Evolutionary conservation across 2,113 vertebrate genomes (phyloP), one percentile per base, ranked within the genome.

Genomic region (Austrofundulus limnaeus): DNA sequence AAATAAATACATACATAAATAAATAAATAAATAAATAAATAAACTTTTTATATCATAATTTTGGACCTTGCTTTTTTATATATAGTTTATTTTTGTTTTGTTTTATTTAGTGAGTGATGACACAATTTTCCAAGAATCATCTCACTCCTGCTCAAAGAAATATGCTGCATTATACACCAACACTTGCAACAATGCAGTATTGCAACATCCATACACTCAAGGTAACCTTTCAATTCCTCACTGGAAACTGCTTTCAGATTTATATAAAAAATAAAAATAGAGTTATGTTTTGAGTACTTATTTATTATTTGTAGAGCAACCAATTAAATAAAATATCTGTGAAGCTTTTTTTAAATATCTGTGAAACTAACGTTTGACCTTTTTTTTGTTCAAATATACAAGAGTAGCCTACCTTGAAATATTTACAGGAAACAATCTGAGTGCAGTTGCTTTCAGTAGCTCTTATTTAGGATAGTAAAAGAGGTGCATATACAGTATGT

Each of bases 141-240:
- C 11, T 3, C 31, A 38, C 28, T 7, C 0, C 15, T n/a, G 28
- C 31, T 41, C 47, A 8, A 11, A 23, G 2, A 53, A 4, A 38
- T 20, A 38, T 19, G 15, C 42, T 46, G 25, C 48, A 37, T 24
- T 47, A 71, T 69, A 46, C 41, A 6, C 8, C 75, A 72, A 85
- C 69, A 72, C 82, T 72, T 82, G 58, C 43, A 61, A 53, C 6
- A 1, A 14, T 31, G 47, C 31, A 19, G 2, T 21, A 51, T 24
- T 17, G 15, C 24, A 28, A 17, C 56, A 43, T 74, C 78, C 68
- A 45, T 20, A 1, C 63, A 53, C 16, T 54, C 53, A 49, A 20
- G 45, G 53, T 72, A 69, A 74, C 80, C 72, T 81, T 75, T 79
- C 42, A 15, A 41, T 71, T 28, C 58, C 23, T 11, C 72, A 61